A percentile compares a stretch with the other conserved stretches of the same genome.
phyloP scores from a whole-genome alignment of 2,888 invertebrate species.

The Diarsia dahlii region DNA sequence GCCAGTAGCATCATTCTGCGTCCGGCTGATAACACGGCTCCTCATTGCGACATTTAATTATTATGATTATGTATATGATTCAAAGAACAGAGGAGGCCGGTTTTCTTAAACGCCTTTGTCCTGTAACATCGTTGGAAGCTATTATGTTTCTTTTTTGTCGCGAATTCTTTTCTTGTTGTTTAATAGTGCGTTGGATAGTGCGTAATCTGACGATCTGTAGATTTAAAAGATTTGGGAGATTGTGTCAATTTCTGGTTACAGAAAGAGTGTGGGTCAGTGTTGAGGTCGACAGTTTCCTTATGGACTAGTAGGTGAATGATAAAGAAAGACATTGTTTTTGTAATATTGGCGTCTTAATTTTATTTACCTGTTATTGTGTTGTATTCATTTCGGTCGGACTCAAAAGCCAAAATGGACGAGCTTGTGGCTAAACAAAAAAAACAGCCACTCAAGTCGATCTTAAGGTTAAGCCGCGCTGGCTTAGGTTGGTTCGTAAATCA shows the following conservation, averaged over 20 bases:
- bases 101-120: conserved; percentile 65
- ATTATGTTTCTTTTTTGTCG: conserved; percentile 55
- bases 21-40: conserved; percentile 80
- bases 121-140: conserved; percentile 61
- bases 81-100: conserved; percentile 76
- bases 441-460: too few relatives aligned
- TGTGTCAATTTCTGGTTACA: conserved; percentile 20
- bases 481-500: too few relatives aligned
- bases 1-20: conserved; percentile 78
- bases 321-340: not conserved
- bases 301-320: not conserved
- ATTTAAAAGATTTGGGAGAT: conserved; percentile 42
- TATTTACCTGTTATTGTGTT: too few relatives aligned
- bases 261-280: not conserved
- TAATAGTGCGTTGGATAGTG: conserved; percentile 50
- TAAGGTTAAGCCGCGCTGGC: too few relatives aligned
- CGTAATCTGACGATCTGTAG: conserved; percentile 56
- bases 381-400: too few relatives aligned
- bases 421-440: not conserved
- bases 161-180: conserved; percentile 46
- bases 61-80: conserved; percentile 83
- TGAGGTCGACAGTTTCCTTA: not conserved
- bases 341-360: too few relatives aligned
- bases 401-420: not conserved
- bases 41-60: conserved; percentile 84